A percentile compares a stretch with the other conserved stretches of the same genome.
Conservation (phyloP, 1,140 invertebrate genomes). For the Anastatus disparis region DNA sequence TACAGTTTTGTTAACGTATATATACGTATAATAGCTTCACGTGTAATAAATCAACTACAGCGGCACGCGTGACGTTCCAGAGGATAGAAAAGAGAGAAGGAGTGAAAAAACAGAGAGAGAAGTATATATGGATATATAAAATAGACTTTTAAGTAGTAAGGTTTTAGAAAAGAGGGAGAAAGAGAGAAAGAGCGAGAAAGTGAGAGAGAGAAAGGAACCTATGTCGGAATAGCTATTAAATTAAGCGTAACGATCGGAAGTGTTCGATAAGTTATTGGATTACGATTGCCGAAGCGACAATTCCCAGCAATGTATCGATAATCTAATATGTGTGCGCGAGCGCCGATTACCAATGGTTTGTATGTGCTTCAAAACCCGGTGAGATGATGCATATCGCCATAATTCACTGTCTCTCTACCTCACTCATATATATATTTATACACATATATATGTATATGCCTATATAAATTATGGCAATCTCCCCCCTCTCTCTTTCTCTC, state of each 20-base stretch:
- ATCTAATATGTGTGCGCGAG: too few species aligned
- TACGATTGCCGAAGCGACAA: slow-evolving; percentile 52
- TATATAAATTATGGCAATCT: slow-evolving; percentile 53
- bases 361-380: slow-evolving; percentile 44
- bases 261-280: slow-evolving; percentile 51
- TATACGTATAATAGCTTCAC: too few species aligned
- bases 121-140: not conserved
- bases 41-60: slow-evolving; percentile 34
- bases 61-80: slow-evolving; percentile 21
- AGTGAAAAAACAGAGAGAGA: too few species aligned
- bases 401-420: slow-evolving; percentile 52
- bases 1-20: slow-evolving; percentile 13
- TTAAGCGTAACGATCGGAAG: slow-evolving; percentile 39
- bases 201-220: not conserved
- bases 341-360: too few species aligned
- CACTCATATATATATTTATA: too few species aligned
- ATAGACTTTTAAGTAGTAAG: not conserved
- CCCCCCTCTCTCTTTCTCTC: too few species aligned
- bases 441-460: too few species aligned
- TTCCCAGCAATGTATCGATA: slow-evolving; percentile 50
- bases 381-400: slow-evolving; percentile 55
- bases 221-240: slow-evolving; percentile 33
- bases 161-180: too few species aligned
- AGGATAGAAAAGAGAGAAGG: too few species aligned
- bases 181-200: slow-evolving; percentile 4